Evolutionary conservation across 2,888 invertebrate species (phyloP), one percentile per base, ranked within the genome.

Genomic region (Caenorhabditis uteleia): DNA sequence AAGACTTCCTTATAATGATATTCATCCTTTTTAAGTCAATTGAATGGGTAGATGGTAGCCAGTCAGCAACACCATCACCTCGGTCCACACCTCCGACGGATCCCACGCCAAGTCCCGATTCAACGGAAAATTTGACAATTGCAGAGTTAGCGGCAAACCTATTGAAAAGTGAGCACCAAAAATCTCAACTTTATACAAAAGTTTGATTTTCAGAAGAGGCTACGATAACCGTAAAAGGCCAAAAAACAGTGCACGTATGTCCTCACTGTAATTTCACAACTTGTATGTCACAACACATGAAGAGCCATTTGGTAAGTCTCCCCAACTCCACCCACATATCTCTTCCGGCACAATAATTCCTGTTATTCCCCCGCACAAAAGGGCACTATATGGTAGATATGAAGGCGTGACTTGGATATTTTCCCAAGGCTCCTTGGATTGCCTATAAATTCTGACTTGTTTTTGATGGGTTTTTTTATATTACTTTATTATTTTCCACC

Each of bases 211-310:
- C 43, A 51, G 47, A 45, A 60, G 60, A 56, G 48, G 27, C 57
- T 2, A 54, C 45, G 18, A n/a, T n/a, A n/a, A n/a, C n/a, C n/a
- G 16, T 34, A 8, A 65, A 65, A 65, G 49, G 54, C 34, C 58
- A 49, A 33, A 65, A 65, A 38, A 59, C 59, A 20, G 67, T 74
- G 36, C 80, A 82, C 68, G 70, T 76, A 16, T 82, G 82, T 42
- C 82, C 82, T 12, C 82, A 82, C 40, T 82, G 82, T 65, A 82
- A 81, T 53, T 82, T 82, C 69, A 79, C 77, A 31, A 82, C 82
- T 16, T 77, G 67, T 66, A 82, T 82, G 82, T 79, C 78, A 43
- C 82, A 82, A 66, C 82, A 82, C 57, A 82, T 82, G 82, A 82
- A 80, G 68, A 78, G 78, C 47, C 81, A 81, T 66, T 67, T 81